A percentile compares a stretch with the other conserved stretches of the same genome.
Evolutionary conservation across 2,113 vertebrate genomes (phyloP).

Genomic region (Rhabdomys dilectus): DNA sequence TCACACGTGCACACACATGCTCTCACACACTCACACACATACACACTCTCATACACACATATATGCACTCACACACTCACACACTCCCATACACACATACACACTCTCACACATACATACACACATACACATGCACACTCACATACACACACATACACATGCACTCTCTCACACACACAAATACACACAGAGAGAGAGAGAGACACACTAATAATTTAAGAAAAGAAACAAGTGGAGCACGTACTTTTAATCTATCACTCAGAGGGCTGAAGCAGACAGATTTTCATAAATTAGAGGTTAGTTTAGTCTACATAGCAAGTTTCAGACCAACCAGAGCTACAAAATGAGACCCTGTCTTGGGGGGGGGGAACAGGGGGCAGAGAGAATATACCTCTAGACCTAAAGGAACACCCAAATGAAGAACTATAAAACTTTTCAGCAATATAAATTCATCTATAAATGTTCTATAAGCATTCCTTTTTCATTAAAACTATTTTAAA

Average conservation of each 20-base stretch:
- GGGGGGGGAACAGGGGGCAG: too few relatives aligned
- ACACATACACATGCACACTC: too few relatives aligned
- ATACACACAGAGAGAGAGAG: too few relatives aligned
- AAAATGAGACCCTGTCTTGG: neutral
- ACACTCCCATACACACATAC: too few relatives aligned
- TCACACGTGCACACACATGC: neutral
- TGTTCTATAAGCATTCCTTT: constrained; percentile 50
- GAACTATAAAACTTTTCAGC: constrained; percentile 68
- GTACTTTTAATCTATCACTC: neutral
- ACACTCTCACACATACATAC: too few relatives aligned
- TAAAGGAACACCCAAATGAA: too few relatives aligned
- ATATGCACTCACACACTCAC: too few relatives aligned
- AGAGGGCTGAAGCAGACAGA: neutral
- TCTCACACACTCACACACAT: neutral
- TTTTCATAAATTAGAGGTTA: neutral
- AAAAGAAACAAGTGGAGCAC: neutral
- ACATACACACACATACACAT: neutral
- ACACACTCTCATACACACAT: too few relatives aligned
- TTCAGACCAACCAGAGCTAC: neutral
- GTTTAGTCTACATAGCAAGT: neutral
- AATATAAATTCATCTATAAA: constrained; percentile 63
- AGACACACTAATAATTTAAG: neutral
- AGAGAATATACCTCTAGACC: too few relatives aligned
- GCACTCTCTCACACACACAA: neutral
- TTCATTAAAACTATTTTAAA: constrained; percentile 77